Evolutionary conservation across 2,797 vertebrate species (phyloP).

Genomic region (Enteromius afrohamiltoni): DNA sequence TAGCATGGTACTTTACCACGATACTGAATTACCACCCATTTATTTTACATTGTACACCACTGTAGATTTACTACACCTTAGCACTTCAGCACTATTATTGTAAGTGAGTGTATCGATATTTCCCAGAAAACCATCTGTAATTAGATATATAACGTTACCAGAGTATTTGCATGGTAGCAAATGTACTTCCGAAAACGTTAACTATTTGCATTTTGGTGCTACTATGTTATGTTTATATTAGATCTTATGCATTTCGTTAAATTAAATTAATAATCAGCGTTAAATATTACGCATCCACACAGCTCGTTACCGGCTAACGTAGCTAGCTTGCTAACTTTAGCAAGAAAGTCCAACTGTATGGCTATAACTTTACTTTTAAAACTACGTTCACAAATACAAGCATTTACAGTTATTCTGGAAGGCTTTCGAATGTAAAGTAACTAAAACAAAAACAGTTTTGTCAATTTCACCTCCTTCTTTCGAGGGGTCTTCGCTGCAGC

Average conservation of each 20-base stretch:
- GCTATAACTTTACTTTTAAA: not conserved
- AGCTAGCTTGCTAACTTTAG: constrained; percentile 24
- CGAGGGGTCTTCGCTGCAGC: constrained; percentile 39
- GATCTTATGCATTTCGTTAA: not conserved
- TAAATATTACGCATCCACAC: not conserved
- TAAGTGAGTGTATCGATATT: not conserved
- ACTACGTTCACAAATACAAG: not conserved
- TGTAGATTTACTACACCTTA: too few species aligned
- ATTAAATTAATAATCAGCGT: not conserved
- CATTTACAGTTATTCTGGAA: not conserved
- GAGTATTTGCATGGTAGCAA: not conserved
- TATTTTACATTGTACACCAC: not conserved
- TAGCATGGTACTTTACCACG: not conserved
- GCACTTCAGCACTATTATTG: not conserved
- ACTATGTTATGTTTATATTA: not conserved
- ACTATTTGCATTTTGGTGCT: not conserved
- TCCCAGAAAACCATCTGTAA: not conserved
- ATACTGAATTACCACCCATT: not conserved
- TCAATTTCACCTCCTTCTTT: constrained; percentile 57
- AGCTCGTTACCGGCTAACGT: not conserved
- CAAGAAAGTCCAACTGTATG: not conserved
- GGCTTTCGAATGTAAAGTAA: not conserved
- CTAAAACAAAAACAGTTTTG: constrained; percentile 23
- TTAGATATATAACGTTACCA: not conserved
- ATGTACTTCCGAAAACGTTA: not conserved